Conservation (phyloP, 1,140 invertebrate genomes). For the Anagrus nilaparvatae region DNA sequence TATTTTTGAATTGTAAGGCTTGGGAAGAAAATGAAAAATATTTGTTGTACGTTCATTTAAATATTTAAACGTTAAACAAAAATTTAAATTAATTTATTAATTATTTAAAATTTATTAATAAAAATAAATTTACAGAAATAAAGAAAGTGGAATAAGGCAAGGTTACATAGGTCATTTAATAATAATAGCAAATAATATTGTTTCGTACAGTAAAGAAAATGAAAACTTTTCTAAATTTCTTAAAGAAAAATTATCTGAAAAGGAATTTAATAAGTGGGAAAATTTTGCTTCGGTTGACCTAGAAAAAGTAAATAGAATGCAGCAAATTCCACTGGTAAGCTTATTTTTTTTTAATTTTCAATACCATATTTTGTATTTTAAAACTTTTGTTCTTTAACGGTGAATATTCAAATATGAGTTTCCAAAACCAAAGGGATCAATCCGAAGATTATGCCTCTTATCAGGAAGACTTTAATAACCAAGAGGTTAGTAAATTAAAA, state of each 20-base stretch:
- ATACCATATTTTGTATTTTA: too few species aligned
- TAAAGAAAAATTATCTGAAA: constrained; percentile 45
- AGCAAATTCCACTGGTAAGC: constrained; percentile 46
- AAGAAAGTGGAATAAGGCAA: constrained; percentile 42
- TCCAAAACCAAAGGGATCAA: too few species aligned
- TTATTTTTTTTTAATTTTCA: too few species aligned
- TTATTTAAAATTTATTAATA: background rate
- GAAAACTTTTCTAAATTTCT: constrained; percentile 40
- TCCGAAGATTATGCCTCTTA: too few species aligned
- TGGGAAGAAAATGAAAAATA: too few species aligned
- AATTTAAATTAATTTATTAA: constrained; percentile 1
- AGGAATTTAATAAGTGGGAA: constrained; percentile 48
- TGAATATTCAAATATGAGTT: too few species aligned
- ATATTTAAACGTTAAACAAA: too few species aligned
- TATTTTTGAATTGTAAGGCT: too few species aligned
- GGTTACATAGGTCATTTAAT: constrained; percentile 73
- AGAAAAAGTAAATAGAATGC: constrained; percentile 50
- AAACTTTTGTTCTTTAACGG: too few species aligned
- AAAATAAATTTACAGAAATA: constrained; percentile 8
- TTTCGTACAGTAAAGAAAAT: constrained; percentile 37
- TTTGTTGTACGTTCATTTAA: too few species aligned
- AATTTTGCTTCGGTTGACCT: constrained; percentile 48
- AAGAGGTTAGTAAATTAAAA: too few species aligned
- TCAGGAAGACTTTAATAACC: too few species aligned
- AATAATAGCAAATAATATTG: constrained; percentile 58